A percentile compares a stretch with the other conserved stretches of the same genome.
Evolutionary conservation across 2,797 vertebrate species (phyloP).

Genomic region (Premnoplex brunnescens): DNA sequence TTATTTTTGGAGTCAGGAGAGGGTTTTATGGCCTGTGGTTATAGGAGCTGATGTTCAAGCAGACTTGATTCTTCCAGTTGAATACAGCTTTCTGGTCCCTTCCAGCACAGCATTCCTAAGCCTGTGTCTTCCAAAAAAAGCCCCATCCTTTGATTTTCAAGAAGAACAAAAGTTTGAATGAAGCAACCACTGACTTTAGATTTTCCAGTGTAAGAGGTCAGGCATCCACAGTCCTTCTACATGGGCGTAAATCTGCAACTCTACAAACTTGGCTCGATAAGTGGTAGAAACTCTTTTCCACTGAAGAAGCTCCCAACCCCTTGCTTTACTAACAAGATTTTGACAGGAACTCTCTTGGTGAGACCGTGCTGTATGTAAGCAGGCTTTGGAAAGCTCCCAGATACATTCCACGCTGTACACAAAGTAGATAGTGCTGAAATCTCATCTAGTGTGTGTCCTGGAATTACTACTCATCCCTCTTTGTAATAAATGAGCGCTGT

Average conservation of each 20-base stretch:
- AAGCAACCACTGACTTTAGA: background rate
- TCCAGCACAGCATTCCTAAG: background rate
- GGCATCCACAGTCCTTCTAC: background rate
- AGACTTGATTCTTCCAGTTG: background rate
- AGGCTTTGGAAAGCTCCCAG: background rate
- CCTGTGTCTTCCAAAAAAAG: background rate
- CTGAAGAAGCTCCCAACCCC: background rate
- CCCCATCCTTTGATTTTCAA: background rate
- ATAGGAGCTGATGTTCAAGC: background rate
- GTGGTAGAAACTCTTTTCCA: background rate
- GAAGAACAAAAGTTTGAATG: background rate
- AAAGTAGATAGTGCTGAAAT: background rate
- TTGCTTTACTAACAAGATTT: background rate
- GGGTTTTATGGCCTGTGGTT: background rate
- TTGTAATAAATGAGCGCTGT: constrained; percentile 35
- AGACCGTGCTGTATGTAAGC: background rate
- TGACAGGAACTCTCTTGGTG: background rate
- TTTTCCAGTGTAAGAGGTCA: background rate
- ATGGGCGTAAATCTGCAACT: background rate
- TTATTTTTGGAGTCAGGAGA: background rate
- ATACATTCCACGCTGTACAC: background rate
- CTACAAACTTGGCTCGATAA: fast-evolving
- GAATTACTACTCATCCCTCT: background rate
- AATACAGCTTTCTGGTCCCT: background rate
- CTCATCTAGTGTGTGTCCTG: background rate